Conservation (phyloP, 2,113 vertebrate genomes). For the Nycticebus coucang region DNA sequence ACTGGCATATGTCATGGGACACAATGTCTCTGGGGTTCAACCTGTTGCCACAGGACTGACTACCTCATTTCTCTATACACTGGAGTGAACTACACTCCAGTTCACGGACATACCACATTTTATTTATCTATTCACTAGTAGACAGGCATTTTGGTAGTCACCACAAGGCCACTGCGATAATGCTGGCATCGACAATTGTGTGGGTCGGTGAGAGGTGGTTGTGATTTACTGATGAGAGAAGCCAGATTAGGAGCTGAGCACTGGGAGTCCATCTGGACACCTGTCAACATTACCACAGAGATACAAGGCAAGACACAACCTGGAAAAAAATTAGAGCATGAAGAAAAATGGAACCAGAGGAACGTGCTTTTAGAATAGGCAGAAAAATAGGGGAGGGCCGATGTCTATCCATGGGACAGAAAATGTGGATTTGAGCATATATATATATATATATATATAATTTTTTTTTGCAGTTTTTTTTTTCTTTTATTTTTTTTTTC, state of each 20-base stretch:
- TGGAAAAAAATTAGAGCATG: background rate
- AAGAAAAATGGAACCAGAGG: background rate
- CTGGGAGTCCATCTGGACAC: background rate
- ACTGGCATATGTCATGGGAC: background rate
- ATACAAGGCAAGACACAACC: background rate
- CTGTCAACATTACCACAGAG: background rate
- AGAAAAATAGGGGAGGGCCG: accelerated
- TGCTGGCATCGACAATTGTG: background rate
- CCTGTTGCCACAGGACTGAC: no score
- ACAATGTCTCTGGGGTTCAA: background rate
- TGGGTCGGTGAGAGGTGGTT: background rate
- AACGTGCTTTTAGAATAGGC: background rate
- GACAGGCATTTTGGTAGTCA: background rate
- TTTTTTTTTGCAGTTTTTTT: no score
- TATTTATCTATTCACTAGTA: background rate
- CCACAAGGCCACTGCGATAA: background rate
- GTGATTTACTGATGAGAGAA: background rate
- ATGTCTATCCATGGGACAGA: background rate
- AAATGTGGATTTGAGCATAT: background rate
- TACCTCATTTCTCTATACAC: background rate
- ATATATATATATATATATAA: background rate
- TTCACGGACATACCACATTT: background rate
- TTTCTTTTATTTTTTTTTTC: no score
- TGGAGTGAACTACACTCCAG: background rate
- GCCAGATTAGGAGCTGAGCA: background rate